phyloP scores from a whole-genome alignment of 2,888 invertebrate genomes.

The Parnassius smintheus region DNA sequence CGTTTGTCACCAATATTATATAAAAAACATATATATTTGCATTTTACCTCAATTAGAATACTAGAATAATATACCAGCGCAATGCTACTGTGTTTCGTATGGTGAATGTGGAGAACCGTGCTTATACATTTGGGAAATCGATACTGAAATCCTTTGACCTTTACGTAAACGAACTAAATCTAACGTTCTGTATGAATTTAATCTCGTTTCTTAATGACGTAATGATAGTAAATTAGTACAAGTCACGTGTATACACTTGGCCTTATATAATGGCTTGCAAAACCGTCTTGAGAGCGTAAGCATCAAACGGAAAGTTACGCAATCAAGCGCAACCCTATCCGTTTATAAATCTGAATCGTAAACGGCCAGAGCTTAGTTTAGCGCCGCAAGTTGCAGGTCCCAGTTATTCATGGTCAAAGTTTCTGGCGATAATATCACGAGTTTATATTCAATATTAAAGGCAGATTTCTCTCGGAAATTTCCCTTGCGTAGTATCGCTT shows the following conservation, averaged over 20 bases:
- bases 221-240: background rate
- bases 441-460: slow-evolving; percentile 38
- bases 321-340: slow-evolving; percentile 26
- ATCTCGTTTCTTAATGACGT: background rate
- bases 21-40: too few species aligned
- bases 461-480: slow-evolving; percentile 33
- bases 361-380: slow-evolving; percentile 19
- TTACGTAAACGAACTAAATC: too few species aligned
- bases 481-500: slow-evolving; percentile 7
- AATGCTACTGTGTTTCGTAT: too few species aligned
- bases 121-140: too few species aligned
- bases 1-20: too few species aligned
- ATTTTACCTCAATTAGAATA: too few species aligned
- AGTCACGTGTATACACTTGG: slow-evolving; percentile 3
- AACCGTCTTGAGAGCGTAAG: slow-evolving; percentile 12
- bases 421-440: slow-evolving; percentile 35
- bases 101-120: too few species aligned
- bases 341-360: slow-evolving; percentile 25
- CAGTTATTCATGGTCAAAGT: slow-evolving; percentile 40
- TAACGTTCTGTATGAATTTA: too few species aligned
- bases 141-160: too few species aligned
- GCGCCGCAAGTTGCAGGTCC: slow-evolving; percentile 23
- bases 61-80: too few species aligned
- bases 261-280: slow-evolving; percentile 20
- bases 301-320: slow-evolving; percentile 21